A percentile compares a stretch with the other conserved stretches of the same genome.
Conservation (phyloP, 2,888 invertebrate genomes). For the Zygogramma bicolorata region DNA sequence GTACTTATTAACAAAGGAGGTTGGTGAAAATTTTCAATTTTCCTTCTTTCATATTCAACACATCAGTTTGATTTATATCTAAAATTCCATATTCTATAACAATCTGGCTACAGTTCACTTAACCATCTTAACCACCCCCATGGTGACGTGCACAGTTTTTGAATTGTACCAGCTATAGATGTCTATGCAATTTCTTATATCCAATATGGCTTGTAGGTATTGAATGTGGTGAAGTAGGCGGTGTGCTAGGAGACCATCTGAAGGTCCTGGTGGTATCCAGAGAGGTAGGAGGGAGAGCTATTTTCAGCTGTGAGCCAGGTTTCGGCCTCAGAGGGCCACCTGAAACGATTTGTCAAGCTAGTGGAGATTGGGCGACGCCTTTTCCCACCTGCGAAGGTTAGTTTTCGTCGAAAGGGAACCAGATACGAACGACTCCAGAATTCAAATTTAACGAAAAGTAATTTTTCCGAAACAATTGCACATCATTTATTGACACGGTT, state of each 20-base stretch:
- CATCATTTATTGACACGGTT: too few species aligned
- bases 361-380: conserved; percentile 84
- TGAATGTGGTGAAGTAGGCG: conserved; percentile 82
- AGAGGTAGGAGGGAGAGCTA: conserved; percentile 84
- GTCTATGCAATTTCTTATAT: background rate
- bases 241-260: conserved; percentile 71
- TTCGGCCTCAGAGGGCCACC: conserved; percentile 81
- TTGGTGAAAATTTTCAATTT: too few species aligned
- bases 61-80: too few species aligned
- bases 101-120: too few species aligned
- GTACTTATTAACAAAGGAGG: too few species aligned
- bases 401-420: conserved; percentile 42
- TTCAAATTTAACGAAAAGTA: background rate
- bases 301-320: conserved; percentile 83
- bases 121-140: too few species aligned
- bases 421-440: conserved; percentile 2
- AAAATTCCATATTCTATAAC: too few species aligned
- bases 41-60: too few species aligned
- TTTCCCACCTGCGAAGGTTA: conserved; percentile 81
- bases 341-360: conserved; percentile 81
- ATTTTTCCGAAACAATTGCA: too few species aligned
- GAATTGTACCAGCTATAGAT: background rate
- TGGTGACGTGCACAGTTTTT: too few species aligned
- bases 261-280: conserved; percentile 81
- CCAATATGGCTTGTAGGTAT: conserved; percentile 77